Conservation (phyloP, 2,797 vertebrate genomes). For the Pangasius larnaudii region DNA sequence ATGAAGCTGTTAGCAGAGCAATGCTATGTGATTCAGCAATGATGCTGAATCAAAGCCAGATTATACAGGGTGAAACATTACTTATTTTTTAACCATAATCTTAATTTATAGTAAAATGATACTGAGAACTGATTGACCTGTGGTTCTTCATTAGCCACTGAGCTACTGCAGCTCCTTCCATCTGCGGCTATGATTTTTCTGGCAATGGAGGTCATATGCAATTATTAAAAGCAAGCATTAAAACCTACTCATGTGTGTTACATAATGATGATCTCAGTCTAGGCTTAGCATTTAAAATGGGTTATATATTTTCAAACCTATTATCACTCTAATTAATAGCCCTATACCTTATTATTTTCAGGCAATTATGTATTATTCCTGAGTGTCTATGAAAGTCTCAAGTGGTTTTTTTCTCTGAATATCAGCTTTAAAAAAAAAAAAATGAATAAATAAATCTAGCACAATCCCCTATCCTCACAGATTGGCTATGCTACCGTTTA, state of each 20-base stretch:
- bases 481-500: background rate
- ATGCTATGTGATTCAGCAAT: background rate
- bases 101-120: background rate
- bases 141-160: background rate
- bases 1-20: background rate
- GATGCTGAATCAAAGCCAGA: background rate
- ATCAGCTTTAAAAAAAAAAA: background rate
- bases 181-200: background rate
- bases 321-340: background rate
- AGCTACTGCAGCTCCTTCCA: slow-evolving; percentile 3
- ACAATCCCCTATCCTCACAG: background rate
- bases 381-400: background rate
- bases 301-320: background rate
- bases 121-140: background rate
- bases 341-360: background rate
- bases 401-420: background rate
- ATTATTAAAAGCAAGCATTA: background rate
- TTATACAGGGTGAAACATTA: too few species aligned
- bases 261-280: background rate
- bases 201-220: background rate
- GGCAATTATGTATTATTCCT: background rate
- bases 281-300: background rate
- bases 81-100: too few species aligned
- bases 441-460: background rate
- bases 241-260: slow-evolving; percentile 1